Evolutionary conservation across 2,113 vertebrate genomes (phyloP).

Genomic region (Tetrao urogallus): DNA sequence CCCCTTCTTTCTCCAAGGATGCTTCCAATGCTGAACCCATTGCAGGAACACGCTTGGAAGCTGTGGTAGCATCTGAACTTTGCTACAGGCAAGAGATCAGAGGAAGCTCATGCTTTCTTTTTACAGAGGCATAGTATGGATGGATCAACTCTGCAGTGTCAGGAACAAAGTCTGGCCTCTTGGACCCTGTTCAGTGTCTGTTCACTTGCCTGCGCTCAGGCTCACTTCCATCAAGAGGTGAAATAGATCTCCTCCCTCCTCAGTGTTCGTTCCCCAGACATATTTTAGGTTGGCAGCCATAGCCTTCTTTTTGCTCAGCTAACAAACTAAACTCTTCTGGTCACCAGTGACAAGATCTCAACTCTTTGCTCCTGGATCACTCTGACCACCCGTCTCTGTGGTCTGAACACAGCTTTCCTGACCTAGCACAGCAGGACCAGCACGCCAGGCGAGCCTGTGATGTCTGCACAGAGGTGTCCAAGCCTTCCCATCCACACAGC

Average conservation of each 20-base stretch:
- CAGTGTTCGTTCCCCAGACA: not conserved
- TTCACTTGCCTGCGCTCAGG: not conserved
- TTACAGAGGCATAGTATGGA: not conserved
- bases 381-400: not conserved
- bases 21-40: not conserved
- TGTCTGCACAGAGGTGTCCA: not conserved
- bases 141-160: not conserved
- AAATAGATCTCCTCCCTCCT: not conserved
- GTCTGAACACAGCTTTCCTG: not conserved
- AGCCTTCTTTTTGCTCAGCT: not conserved
- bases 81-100: not conserved
- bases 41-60: not conserved
- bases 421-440: not conserved
- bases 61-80: not conserved
- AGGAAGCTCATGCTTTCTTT: not conserved
- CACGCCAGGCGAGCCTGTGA: not conserved
- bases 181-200: not conserved
- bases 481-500: not conserved
- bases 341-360: not conserved
- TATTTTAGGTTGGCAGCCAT: not conserved
- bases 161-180: not conserved
- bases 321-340: not conserved
- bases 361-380: not conserved
- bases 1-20: not conserved
- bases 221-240: not conserved